Conservation (phyloP, 2,797 vertebrate species). For the Coregonus sp. region DNA sequence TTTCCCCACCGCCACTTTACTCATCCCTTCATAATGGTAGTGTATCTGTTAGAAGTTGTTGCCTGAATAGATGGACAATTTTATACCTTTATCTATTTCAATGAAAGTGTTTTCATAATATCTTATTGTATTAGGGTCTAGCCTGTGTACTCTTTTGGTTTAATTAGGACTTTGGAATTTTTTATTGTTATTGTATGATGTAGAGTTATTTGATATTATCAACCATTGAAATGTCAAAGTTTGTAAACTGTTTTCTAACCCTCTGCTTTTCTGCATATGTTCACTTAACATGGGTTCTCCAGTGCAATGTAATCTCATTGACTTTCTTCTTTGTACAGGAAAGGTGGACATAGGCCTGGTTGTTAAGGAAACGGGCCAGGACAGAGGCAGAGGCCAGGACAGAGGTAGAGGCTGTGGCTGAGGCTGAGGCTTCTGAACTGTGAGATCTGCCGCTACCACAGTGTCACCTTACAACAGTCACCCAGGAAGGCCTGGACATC, state of each 20-base stretch:
- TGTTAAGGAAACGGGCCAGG: neutral
- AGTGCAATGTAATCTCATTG: neutral
- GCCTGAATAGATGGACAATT: neutral
- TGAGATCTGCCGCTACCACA: constrained; percentile 80
- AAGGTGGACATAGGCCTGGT: neutral
- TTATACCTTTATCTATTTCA: neutral
- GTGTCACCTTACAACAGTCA: constrained; percentile 74
- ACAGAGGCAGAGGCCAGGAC: neutral
- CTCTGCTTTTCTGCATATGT: neutral
- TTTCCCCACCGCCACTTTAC: neutral
- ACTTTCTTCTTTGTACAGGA: neutral
- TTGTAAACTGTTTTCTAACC: neutral
- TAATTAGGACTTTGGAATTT: neutral
- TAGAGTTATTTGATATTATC: too few relatives aligned
- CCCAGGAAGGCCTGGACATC: constrained; percentile 80
- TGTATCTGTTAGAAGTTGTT: neutral
- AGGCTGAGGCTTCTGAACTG: constrained; percentile 56
- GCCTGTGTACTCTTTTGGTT: neutral
- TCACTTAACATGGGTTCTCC: neutral
- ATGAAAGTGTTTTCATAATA: too few relatives aligned
- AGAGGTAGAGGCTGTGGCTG: neutral
- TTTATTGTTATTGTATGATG: too few relatives aligned
- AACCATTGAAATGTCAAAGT: too few relatives aligned
- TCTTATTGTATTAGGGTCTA: too few relatives aligned
- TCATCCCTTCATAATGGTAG: neutral